Conservation (phyloP, 2,113 vertebrate genomes). For the Puffinus mauretanicus region DNA sequence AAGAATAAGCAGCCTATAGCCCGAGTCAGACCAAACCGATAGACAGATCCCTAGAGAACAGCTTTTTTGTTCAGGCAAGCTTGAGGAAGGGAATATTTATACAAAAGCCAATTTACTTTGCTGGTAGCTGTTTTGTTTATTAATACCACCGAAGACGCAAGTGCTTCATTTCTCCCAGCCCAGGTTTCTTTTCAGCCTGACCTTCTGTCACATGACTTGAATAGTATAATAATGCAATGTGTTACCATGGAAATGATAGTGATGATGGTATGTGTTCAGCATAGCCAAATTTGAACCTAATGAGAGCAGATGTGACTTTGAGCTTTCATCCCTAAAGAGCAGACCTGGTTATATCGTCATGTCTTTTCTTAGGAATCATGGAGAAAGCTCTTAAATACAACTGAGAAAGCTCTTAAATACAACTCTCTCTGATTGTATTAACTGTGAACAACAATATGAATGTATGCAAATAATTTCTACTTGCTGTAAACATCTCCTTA, state of each 20-base stretch:
- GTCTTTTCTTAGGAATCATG: background rate
- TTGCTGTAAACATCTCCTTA: background rate
- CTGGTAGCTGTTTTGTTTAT: conserved; percentile 60
- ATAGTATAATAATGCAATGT: conserved; percentile 20
- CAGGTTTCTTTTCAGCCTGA: conserved; percentile 52
- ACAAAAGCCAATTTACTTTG: conserved; percentile 71
- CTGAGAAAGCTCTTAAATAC: background rate
- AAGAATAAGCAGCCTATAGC: conserved; percentile 1
- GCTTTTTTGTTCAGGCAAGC: conserved; percentile 60
- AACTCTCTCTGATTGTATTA: background rate
- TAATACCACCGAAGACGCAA: conserved; percentile 42
- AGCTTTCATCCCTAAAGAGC: background rate
- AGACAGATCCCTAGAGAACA: conserved; percentile 40
- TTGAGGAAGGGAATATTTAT: conserved; percentile 60
- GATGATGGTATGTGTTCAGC: conserved; percentile 48
- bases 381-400: background rate
- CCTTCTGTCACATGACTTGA: conserved; percentile 22
- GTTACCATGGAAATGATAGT: conserved; percentile 56
- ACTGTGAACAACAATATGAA: background rate
- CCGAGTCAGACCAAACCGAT: background rate
- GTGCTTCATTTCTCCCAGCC: background rate
- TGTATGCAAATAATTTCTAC: background rate
- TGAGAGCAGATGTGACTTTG: conserved; percentile 34
- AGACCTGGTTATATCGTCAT: background rate
- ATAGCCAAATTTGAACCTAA: conserved; percentile 53